Conservation (phyloP, 2,113 vertebrate genomes). For the Sander lucioperca region DNA sequence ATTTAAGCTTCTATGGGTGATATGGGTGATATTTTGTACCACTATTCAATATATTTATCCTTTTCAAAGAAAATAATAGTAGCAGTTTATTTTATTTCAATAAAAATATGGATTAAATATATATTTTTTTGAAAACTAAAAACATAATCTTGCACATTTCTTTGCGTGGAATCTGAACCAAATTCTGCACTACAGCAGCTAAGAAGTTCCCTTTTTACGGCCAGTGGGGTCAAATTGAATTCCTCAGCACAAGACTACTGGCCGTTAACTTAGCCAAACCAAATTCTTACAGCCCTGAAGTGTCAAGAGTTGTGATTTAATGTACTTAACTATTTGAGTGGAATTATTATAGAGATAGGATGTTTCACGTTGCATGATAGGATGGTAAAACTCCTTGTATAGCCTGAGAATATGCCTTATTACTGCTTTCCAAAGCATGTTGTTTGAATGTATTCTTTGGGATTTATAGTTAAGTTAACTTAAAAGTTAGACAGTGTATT, state of each 20-base stretch:
- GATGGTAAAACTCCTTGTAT: conserved; percentile 25
- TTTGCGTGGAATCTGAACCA: conserved; percentile 13
- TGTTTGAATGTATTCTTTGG: conserved; percentile 56
- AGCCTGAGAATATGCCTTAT: conserved; percentile 12
- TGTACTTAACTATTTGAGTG: conserved; percentile 40
- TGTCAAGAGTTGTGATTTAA: conserved; percentile 34
- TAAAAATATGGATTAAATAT: not conserved
- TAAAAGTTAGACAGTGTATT: conserved; percentile 52
- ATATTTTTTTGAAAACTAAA: not conserved
- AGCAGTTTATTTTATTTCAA: not conserved
- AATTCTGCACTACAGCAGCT: conserved; percentile 17
- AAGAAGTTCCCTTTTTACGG: conserved; percentile 15
- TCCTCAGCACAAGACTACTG: not conserved
- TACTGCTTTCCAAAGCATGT: conserved; percentile 49
- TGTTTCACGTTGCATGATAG: conserved; percentile 56
- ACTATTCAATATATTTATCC: conserved; percentile 2
- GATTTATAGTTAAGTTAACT: conserved; percentile 41
- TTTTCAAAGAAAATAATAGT: conserved; percentile 13
- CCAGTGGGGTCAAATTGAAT: conserved; percentile 8
- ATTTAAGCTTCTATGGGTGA: conserved; percentile 12
- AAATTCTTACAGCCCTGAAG: conserved; percentile 30
- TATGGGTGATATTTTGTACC: conserved; percentile 7
- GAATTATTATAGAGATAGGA: conserved; percentile 52
- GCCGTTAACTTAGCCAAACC: not conserved
- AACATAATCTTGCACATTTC: conserved; percentile 25